phyloP scores from a whole-genome alignment of 2,797 vertebrate species.

The Pseudochirops corinnae region DNA sequence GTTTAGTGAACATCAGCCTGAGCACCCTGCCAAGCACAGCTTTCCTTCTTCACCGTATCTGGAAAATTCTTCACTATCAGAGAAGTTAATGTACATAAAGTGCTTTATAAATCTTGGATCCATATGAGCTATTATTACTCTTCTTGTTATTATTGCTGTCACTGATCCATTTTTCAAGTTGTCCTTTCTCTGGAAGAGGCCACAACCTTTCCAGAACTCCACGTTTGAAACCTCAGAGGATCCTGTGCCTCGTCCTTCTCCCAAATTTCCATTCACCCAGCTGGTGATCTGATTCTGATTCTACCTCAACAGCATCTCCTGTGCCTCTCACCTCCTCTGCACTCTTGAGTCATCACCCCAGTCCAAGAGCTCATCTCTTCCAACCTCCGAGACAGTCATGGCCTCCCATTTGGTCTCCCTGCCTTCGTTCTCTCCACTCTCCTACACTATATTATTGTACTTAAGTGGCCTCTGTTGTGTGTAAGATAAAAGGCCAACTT shows the following conservation, averaged over 20 bases:
- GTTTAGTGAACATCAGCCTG: background rate
- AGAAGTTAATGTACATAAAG: background rate
- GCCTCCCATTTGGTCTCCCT: background rate
- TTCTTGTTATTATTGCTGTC: background rate
- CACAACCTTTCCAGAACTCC: background rate
- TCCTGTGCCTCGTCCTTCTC: background rate
- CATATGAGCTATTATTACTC: background rate
- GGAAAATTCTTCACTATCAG: background rate
- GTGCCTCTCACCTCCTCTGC: background rate
- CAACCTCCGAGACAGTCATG: rapidly evolving
- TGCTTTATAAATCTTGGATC: background rate
- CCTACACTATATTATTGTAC: background rate
- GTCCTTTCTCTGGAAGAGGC: background rate
- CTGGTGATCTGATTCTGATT: background rate
- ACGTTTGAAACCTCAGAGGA: background rate
- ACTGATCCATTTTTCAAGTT: background rate
- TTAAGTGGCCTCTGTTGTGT: background rate
- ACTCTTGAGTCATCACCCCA: background rate
- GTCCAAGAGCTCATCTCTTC: background rate
- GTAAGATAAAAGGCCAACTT: background rate
- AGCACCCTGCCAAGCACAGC: background rate
- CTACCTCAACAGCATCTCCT: background rate
- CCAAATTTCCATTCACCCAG: background rate
- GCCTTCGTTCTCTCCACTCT: background rate
- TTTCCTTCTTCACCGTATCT: background rate